These are phyloP conservation scores for Drosophila mercatorum DNA, from an alignment of 2,888 invertebrate genomes.

Conservation along the genomic window DNA sequence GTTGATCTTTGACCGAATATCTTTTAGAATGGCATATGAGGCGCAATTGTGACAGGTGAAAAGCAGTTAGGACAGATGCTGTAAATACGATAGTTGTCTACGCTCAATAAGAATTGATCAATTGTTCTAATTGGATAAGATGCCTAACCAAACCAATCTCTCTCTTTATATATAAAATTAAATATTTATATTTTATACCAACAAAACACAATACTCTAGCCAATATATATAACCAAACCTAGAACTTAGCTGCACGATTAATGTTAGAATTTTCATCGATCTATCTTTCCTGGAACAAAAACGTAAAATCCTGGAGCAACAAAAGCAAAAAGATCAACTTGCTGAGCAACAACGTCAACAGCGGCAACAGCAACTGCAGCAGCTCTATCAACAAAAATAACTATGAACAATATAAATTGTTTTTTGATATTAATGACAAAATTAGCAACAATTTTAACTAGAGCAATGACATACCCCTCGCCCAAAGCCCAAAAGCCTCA, in stretches of 20 bases:
- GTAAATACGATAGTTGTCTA: slow-evolving; percentile 26
- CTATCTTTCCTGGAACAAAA: slow-evolving; percentile 92
- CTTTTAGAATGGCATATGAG: slow-evolving; percentile 47
- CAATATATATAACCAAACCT: slow-evolving; percentile 43
- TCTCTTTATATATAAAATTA: background rate
- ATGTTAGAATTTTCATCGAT: slow-evolving; percentile 92
- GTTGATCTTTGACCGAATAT: slow-evolving; percentile 40
- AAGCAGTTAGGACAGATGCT: slow-evolving; percentile 43
- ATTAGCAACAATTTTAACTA: slow-evolving; percentile 48
- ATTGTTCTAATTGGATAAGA: slow-evolving; percentile 24
- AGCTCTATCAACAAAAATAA: slow-evolving; percentile 84
- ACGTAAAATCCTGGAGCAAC: slow-evolving; percentile 87
- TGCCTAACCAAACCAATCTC: slow-evolving; percentile 47
- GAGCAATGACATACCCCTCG: slow-evolving; percentile 33
- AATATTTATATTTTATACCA: slow-evolving; percentile 14
- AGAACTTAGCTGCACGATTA: slow-evolving; percentile 85
- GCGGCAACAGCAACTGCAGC: slow-evolving; percentile 82
- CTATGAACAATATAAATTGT: slow-evolving; percentile 28
- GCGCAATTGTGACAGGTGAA: slow-evolving; percentile 40
- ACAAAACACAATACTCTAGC: slow-evolving; percentile 47
- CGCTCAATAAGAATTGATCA: slow-evolving; percentile 18
- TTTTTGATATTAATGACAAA: slow-evolving; percentile 10
- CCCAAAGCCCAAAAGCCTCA: slow-evolving; percentile 17
- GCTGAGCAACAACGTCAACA: slow-evolving; percentile 83
- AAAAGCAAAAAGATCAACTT: slow-evolving; percentile 85